These are phyloP conservation scores for Protonibea diacanthus DNA, from an alignment of 2,797 vertebrate species.

Conservation along the genomic window DNA sequence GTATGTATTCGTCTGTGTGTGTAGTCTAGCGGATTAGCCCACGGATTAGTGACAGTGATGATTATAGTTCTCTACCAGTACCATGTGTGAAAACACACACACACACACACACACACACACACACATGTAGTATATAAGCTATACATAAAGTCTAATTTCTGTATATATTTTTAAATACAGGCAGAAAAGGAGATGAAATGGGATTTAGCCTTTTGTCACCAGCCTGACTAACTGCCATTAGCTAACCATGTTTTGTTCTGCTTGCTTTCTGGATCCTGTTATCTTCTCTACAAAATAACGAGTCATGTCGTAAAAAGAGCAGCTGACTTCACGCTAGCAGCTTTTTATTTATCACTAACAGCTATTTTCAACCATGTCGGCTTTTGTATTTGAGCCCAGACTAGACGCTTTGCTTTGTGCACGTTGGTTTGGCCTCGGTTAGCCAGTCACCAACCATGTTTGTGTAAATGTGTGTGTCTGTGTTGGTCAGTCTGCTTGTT, in stretches of 20 bases:
- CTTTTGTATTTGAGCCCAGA: slow-evolving; percentile 38
- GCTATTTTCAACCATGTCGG: slow-evolving; percentile 54
- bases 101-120: slow-evolving; percentile 45
- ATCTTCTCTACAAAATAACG: slow-evolving; percentile 35
- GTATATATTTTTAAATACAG: slow-evolving; percentile 11
- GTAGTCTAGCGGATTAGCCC: slow-evolving; percentile 61
- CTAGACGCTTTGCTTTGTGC: slow-evolving; percentile 40
- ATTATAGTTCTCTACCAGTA: slow-evolving; percentile 54
- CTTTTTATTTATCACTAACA: slow-evolving; percentile 46
- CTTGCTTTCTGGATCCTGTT: slow-evolving; percentile 28
- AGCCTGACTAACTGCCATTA: slow-evolving; percentile 22
- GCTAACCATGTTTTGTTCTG: slow-evolving; percentile 45
- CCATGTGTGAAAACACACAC: slow-evolving; percentile 43
- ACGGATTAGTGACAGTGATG: slow-evolving; percentile 73
- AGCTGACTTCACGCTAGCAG: slow-evolving; percentile 52
- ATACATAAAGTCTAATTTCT: slow-evolving; percentile 7
- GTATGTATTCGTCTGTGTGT: slow-evolving; percentile 25
- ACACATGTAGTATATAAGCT: background rate
- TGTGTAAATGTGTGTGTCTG: slow-evolving; percentile 19
- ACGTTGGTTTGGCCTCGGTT: slow-evolving; percentile 40
- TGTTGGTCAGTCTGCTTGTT: slow-evolving; percentile 55
- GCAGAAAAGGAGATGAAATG: slow-evolving; percentile 1
- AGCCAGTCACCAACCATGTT: slow-evolving; percentile 30
- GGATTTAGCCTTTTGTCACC: slow-evolving; percentile 26
- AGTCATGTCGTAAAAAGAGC: slow-evolving; percentile 48